These are phyloP conservation scores for Myotis vivesi DNA, from an alignment of 2,797 vertebrate genomes.

Conservation along the genomic window DNA sequence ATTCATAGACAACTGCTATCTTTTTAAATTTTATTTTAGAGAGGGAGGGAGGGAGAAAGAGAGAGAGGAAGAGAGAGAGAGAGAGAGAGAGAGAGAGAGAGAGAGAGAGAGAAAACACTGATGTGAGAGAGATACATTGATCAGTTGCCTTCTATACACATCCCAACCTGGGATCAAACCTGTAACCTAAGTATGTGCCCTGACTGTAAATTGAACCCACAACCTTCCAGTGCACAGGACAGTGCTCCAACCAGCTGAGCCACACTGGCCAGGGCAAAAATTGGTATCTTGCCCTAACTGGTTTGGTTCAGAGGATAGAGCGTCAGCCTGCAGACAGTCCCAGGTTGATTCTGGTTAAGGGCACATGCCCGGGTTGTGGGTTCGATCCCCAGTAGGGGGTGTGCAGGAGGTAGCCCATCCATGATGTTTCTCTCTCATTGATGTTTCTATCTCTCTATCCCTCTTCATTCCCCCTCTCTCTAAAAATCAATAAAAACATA, in stretches of 20 bases:
- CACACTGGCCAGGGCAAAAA: not conserved
- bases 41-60: not conserved
- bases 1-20: not conserved
- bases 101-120: not conserved
- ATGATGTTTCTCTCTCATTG: no score
- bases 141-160: not conserved
- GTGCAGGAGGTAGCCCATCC: no score
- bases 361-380: no score
- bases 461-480: no score
- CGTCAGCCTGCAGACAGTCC: no score
- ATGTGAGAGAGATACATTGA: not conserved
- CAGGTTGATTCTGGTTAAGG: no score
- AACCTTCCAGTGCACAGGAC: not conserved
- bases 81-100: not conserved
- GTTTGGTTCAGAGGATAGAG: no score
- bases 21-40: not conserved
- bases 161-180: not conserved
- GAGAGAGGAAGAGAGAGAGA: not conserved
- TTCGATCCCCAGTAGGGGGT: no score
- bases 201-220: not conserved
- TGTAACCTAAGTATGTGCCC: not conserved
- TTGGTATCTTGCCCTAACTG: not conserved
- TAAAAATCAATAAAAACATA: not conserved
- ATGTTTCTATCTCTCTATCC: no score
- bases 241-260: not conserved